Evolutionary conservation across 2,888 invertebrate genomes (phyloP), one percentile per base, ranked within the genome.

Genomic region (Papilio demoleus): DNA sequence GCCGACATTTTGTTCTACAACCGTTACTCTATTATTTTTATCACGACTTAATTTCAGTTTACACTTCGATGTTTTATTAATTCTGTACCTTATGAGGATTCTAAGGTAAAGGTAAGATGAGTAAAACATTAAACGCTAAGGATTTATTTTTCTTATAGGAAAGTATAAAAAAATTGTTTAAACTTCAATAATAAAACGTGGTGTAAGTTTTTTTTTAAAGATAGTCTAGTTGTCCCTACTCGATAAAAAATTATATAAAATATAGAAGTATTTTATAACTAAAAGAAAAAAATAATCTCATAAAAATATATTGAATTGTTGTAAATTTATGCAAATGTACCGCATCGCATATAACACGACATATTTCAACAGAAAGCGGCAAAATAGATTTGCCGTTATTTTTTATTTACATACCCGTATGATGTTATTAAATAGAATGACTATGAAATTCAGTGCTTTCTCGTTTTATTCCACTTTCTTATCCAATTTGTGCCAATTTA

Each of bases 1-100:
- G 6, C 31, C 31, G 31, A 53, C 45, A 64, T 56, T 70, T 70
- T 56, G 70, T 68, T 61, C 22, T 40, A 34, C 45, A 60, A 72
- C 70, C 72, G 72, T 72, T 72, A 71, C 65, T 56, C 59, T 70
- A 69, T 67, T 36, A 34, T 53, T 50, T 66, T 38, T 47, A 27
- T 56, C 24, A 61, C 31, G 2, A 5, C 38, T 47, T 47, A 22
- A 66, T 66, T 66, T 50, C 53, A 9, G 17, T n/a, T 31, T 9
- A 56, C 31, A 8, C 14, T 24, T n/a, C 27, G 4, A 19, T 24
- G 8, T 50, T 24, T 1, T 9, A 24, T 27, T n/a, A n/a, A n/a
- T n/a, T n/a, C n/a, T n/a, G n/a, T n/a, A n/a, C n/a, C n/a, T n/a
- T n/a, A n/a, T n/a, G n/a, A n/a, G n/a, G n/a, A n/a, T n/a, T n/a